Conservation (phyloP, 2,888 invertebrate genomes). For the Rotaria sp. region DNA sequence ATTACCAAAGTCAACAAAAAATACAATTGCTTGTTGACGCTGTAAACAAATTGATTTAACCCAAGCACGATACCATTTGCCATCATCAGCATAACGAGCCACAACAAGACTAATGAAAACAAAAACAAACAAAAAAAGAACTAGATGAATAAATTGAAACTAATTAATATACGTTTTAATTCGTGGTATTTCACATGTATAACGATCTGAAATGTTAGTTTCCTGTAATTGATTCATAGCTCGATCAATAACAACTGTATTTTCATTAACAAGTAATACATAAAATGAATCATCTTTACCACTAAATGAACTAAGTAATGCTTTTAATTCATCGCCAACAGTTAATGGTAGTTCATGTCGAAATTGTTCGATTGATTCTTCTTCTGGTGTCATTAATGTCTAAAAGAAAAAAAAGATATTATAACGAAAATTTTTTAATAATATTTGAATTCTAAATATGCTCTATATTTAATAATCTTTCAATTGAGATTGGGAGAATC, state of each 20-base stretch:
- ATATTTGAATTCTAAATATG: too few relatives aligned
- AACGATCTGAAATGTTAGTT: background rate
- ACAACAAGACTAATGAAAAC: background rate
- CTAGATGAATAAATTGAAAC: too few relatives aligned
- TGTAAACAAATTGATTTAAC: background rate
- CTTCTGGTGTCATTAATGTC: background rate
- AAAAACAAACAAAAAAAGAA: too few relatives aligned
- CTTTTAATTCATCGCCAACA: background rate
- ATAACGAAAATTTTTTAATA: too few relatives aligned
- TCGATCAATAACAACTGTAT: background rate
- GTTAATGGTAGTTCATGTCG: background rate
- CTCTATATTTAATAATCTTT: too few relatives aligned
- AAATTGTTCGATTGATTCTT: constrained; percentile 21
- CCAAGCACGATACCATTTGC: constrained; percentile 13
- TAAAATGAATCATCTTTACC: constrained; percentile 12
- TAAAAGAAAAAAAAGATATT: background rate
- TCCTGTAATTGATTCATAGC: background rate
- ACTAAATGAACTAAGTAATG: constrained; percentile 12
- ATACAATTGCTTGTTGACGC: background rate
- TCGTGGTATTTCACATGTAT: background rate
- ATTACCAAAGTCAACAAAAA: background rate
- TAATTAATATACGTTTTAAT: background rate
- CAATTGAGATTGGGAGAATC: too few relatives aligned
- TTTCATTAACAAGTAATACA: constrained; percentile 1
- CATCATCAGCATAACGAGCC: background rate